A percentile compares a stretch with the other conserved stretches of the same genome.
These are phyloP conservation scores for Diprion similis DNA, from an alignment of 1,140 invertebrate species.

Conservation along the genomic window DNA sequence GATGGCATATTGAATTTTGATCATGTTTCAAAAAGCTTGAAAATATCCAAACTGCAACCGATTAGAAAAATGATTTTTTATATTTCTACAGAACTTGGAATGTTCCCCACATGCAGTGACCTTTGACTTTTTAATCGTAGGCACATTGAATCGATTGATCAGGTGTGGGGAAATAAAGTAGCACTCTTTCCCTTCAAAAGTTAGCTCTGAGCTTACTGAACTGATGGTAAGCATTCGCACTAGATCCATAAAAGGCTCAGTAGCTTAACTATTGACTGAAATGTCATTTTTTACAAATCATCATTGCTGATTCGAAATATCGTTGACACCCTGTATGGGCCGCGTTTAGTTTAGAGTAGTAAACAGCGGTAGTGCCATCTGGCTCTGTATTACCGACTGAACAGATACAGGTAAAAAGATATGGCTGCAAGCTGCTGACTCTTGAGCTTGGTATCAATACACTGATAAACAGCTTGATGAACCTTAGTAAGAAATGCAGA, in stretches of 20 bases:
- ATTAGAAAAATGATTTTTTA: no score
- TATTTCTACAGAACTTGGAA: no score
- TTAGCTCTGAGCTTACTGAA: not conserved
- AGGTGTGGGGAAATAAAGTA: no score
- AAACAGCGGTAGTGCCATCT: not conserved
- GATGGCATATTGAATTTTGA: no score
- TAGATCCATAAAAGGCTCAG: not conserved
- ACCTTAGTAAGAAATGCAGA: not conserved
- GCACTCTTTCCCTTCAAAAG: no score
- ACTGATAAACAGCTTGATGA: not conserved
- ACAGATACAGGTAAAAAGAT: not conserved
- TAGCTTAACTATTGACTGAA: not conserved
- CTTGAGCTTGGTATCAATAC: not conserved
- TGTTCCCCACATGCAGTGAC: no score
- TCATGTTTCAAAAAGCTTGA: no score
- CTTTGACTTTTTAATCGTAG: no score
- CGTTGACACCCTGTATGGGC: not conserved
- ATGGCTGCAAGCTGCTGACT: slow-evolving; percentile 6
- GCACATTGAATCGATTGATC: no score
- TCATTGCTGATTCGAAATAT: not conserved
- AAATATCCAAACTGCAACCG: no score
- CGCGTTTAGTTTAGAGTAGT: not conserved
- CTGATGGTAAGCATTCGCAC: not conserved
- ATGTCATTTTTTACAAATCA: no score
- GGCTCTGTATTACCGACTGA: not conserved